Evolutionary conservation across 2,113 vertebrate species (phyloP), one percentile per base, ranked within the genome.

Genomic region (Antennarius striatus): DNA sequence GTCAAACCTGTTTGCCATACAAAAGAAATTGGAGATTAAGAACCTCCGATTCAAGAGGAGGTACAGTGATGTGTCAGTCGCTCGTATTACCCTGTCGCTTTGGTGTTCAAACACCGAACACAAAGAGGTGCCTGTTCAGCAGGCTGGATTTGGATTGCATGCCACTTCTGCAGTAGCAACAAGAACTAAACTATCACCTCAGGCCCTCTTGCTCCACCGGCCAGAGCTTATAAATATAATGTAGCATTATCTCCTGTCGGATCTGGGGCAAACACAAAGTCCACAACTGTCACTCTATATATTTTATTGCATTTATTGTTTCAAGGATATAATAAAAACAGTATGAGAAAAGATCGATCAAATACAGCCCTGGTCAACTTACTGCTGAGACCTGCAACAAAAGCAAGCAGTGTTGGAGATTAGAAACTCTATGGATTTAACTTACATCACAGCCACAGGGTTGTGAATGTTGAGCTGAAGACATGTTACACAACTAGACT

Each of bases 61-160:
- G 68, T 54, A 7, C 28, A n/a, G 45, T 56, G 7, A 7, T 7
- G 22, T 80, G 73, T 71, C 62, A 43, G 67, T 73, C 54, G 36
- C 68, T 82, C 71, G 36, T 17, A 63, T 81, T 75, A 81, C 71
- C 49, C 46, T 36, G 60, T 56, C 56, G 49, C 71, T 73, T 79
- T 39, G 63, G 71, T 67, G 79, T 76, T 78, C 50, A 71, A 77
- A 80, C 29, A 5, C 47, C 53, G 69, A 75, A 64, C 63, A 90
- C 81, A 88, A 88, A 85, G 70, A 77, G 46, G 47, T 64, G 73
- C 58, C 78, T 85, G 84, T 88, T 79, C 5, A 53, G 40, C 59
- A 63, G 70, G 75, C 70, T 36, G 32, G 58, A 61, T 60, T 63
- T 52, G 12, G 42, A 69, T 60, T 55, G 62, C 56, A 40, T 42